phyloP scores from a whole-genome alignment of 2,888 invertebrate species.

The Zelleria hepariella region DNA sequence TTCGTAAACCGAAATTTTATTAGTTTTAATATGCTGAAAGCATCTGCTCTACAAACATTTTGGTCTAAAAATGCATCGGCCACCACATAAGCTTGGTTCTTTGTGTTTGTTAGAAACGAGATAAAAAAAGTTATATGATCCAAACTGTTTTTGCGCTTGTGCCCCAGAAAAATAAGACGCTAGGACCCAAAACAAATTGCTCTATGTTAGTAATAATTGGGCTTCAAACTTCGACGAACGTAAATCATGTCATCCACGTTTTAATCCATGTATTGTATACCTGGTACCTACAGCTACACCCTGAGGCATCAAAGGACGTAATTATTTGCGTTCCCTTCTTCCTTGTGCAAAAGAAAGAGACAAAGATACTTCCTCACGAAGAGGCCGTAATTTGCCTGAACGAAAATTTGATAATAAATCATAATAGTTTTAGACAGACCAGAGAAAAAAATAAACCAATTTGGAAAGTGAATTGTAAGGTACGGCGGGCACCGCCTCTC shows the following conservation, averaged over 20 bases:
- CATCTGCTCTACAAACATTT: too few species aligned
- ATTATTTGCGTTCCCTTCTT: constrained; percentile 39
- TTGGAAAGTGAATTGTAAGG: constrained; percentile 72
- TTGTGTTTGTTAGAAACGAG: too few species aligned
- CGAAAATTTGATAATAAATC: constrained; percentile 72
- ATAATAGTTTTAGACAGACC: constrained; percentile 70
- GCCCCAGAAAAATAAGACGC: neutral
- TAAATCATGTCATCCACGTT: constrained; percentile 59
- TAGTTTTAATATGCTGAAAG: too few species aligned
- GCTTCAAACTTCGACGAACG: constrained; percentile 10
- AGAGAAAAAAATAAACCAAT: constrained; percentile 68
- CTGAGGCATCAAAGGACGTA: constrained; percentile 38
- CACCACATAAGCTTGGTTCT: too few species aligned
- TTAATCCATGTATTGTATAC: constrained; percentile 40
- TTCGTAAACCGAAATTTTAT: too few species aligned
- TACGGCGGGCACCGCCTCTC: constrained; percentile 54
- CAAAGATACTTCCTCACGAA: constrained; percentile 38
- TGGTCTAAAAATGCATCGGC: too few species aligned
- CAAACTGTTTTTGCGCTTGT: too few species aligned
- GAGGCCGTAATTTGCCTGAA: constrained; percentile 66
- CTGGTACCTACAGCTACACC: too few species aligned
- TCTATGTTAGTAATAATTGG: neutral
- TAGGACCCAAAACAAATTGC: neutral
- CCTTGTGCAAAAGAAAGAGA: constrained; percentile 43
- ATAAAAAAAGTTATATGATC: too few species aligned